Evolutionary conservation across 2,888 invertebrate species (phyloP).

Genomic region (Xanthia icteritia): DNA sequence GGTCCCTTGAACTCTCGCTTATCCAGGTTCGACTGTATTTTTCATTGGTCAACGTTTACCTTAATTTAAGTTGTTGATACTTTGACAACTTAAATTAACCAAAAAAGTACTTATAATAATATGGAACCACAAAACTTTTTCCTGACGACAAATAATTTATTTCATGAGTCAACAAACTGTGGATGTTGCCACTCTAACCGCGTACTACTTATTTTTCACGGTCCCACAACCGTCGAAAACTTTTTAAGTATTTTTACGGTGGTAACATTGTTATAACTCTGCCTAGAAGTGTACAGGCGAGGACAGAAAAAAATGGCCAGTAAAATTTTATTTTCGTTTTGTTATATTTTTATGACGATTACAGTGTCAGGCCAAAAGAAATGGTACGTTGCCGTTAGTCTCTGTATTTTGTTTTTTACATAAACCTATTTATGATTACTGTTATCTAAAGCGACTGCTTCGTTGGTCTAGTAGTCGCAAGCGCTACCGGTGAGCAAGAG

Average conservation of each 20-base stretch:
- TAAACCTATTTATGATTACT: neutral
- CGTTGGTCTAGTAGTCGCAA: neutral
- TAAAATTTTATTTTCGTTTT: slow-evolving; percentile 35
- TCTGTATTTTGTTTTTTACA: neutral
- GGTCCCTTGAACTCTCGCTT: no score
- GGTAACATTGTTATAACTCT: slow-evolving; percentile 53
- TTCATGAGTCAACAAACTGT: slow-evolving; percentile 33
- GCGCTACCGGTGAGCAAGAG: neutral
- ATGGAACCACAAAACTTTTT: neutral
- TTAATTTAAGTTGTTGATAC: neutral
- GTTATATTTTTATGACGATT: slow-evolving; percentile 19
- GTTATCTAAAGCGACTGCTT: neutral
- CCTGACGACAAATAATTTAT: slow-evolving; percentile 20
- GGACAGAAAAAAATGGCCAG: slow-evolving; percentile 25
- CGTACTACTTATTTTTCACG: slow-evolving; percentile 61
- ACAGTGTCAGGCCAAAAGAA: neutral
- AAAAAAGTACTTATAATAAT: neutral
- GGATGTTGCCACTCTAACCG: slow-evolving; percentile 39
- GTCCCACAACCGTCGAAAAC: slow-evolving; percentile 47
- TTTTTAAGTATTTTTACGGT: slow-evolving; percentile 60
- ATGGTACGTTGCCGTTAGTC: neutral
- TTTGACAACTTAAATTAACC: neutral
- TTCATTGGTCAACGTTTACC: neutral
- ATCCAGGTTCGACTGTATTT: neutral
- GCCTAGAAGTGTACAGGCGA: slow-evolving; percentile 36